phyloP scores from a whole-genome alignment of 2,113 vertebrate species.

The Ageneiosus marmoratus region DNA sequence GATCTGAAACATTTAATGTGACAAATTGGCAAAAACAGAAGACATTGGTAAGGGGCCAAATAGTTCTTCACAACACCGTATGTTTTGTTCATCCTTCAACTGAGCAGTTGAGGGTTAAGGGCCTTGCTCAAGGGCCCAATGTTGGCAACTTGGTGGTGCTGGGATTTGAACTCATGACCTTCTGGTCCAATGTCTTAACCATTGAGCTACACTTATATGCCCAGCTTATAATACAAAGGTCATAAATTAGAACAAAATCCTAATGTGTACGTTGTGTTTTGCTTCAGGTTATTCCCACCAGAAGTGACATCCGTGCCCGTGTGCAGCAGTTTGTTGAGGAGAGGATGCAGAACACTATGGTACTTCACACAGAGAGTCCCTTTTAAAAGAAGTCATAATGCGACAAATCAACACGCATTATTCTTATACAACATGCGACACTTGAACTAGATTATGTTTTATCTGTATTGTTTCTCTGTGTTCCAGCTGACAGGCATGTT shows the following conservation, averaged over 20 bases:
- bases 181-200: no score
- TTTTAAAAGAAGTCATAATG: no score
- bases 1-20: no score
- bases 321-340: conserved; percentile 83
- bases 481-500: conserved; percentile 82
- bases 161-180: no score
- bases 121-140: no score
- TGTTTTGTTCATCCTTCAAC: neutral
- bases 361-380: conserved; percentile 60
- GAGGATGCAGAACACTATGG: conserved; percentile 86
- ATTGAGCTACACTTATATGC: no score
- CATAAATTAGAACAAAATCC: neutral
- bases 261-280: neutral
- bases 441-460: neutral
- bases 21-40: no score
- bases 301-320: conserved; percentile 66
- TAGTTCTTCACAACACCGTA: no score
- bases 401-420: neutral
- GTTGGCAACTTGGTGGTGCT: no score
- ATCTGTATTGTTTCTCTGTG: conserved; percentile 38
- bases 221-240: neutral
- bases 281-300: conserved; percentile 55
- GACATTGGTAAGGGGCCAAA: no score
- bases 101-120: no score
- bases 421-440: neutral